Evolutionary conservation across 2,113 vertebrate species (phyloP), one percentile per base, ranked within the genome.

Genomic region (Electrona antarctica): DNA sequence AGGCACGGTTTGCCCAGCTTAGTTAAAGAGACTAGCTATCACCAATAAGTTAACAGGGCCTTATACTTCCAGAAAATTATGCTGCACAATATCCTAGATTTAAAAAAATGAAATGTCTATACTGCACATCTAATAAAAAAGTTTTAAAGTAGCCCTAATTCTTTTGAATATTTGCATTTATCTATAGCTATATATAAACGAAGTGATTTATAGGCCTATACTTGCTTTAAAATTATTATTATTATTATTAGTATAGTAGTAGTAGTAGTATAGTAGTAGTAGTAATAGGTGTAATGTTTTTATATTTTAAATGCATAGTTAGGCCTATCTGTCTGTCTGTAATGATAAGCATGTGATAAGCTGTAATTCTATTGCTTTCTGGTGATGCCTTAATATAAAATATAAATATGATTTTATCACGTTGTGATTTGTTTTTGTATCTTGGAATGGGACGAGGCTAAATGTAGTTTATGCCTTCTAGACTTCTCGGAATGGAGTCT

Each of bases 401-500:
- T 21, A 21, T 21, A 21, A 21, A 21, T 21, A 21, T 21, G 21
- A 21, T 21, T 21, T n/a, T n/a, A n/a, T n/a, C n/a, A n/a, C n/a
- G n/a, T n/a, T n/a, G n/a, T n/a, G n/a, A n/a, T n/a, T n/a, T n/a
- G n/a, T n/a, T n/a, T 21, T 21, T 21, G 21, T 21, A 21, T 21
- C 21, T 21, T 21, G 21, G 21, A 21, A 21, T 41, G 33, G 33
- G 33, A 41, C 33, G 33, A 41, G 33, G 33, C 54, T 81, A 73
- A 85, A 63, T 41, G 52, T 33, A 15, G 33, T 41, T 15, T 45
- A 6, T 21, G 66, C 4, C 71, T 15, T 74, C 49, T 86, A 94
- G 93, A 83, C 82, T 86, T 92, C 90, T 86, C 89, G 93, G 93
- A 90, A 99, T 99, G 97, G 97, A 98, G 92, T 93, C 95, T 85